phyloP scores from a whole-genome alignment of 1,140 invertebrate species.

The Eufriesea mexicana region DNA sequence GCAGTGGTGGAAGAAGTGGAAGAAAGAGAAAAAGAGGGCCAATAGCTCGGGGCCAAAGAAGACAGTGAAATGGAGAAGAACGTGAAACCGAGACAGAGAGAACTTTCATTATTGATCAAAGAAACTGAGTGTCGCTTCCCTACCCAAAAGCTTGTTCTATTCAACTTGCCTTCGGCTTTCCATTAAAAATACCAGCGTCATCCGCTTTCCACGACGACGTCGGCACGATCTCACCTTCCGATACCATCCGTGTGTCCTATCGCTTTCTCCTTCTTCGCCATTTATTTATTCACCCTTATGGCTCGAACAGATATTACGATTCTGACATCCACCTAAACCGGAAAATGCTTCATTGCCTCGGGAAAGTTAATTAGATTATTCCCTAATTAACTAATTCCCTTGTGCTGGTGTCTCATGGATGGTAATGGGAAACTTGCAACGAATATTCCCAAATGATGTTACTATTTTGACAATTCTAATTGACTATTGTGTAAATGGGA shows the following conservation, averaged over 20 bases:
- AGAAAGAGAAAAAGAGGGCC: conserved; percentile 33
- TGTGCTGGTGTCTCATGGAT: neutral
- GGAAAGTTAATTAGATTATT: neutral
- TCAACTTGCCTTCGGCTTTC: conserved; percentile 66
- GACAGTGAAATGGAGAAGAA: conserved; percentile 38
- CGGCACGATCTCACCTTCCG: conserved; percentile 42
- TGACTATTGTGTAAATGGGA: too few species aligned
- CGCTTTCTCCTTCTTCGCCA: neutral
- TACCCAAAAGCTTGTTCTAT: conserved; percentile 66
- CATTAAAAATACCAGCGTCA: conserved; percentile 68
- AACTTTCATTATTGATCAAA: conserved; percentile 76
- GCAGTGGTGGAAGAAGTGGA: conserved; percentile 14
- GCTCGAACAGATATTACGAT: neutral
- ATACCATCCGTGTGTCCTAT: conserved; percentile 21
- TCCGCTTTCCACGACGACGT: conserved; percentile 52
- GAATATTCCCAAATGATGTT: neutral
- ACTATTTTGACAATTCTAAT: too few species aligned
- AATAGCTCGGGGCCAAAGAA: conserved; percentile 31
- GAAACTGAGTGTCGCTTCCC: conserved; percentile 68
- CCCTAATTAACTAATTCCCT: too few species aligned
- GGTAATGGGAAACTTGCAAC: neutral
- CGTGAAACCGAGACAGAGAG: conserved; percentile 55
- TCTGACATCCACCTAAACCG: neutral
- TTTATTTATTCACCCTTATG: conserved; percentile 7
- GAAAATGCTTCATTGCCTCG: neutral